Evolutionary conservation across 2,888 invertebrate species (phyloP), one percentile per base, ranked within the genome.

Genomic region (Apotomis betuletana): DNA sequence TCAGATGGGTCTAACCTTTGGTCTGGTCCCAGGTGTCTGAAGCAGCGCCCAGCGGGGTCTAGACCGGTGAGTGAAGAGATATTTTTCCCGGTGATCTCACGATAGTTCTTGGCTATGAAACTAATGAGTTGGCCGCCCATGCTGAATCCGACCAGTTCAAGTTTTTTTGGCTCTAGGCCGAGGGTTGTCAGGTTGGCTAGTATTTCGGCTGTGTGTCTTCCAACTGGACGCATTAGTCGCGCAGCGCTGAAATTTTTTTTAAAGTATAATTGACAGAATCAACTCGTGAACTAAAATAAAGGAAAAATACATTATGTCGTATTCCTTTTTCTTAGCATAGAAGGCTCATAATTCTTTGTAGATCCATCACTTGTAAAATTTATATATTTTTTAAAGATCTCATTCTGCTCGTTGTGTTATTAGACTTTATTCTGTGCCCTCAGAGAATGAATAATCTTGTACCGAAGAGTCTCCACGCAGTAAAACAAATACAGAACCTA

Each of bases 201-300:
- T 89, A 91, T 90, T 77, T 78, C 76, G 0, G 78, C 81, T 0
- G 69, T 62, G 8, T 77, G 74, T 8, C 67, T 73, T 0, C 80
- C 79, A 0, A 79, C 74, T n/a, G 77, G 69, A 12, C 77, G 73
- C n/a, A 76, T 73, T 5, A 76, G 54, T 5, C 81, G 76, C 3
- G 70, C 67, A 8, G 79, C 74, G 49, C 91, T 91, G 85, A 54
- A 88, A 27, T 87, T 5, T 51, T 59, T 27, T 46, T 12, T 6
- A 41, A 5, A 41, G 41, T 41, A 6, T 41, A 41, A 41, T 41
- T 6, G 5, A 41, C 41, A 41, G 5, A 5, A 41, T 41, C 0
- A 41, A 41, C 41, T 41, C 6, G 6, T 41, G 41, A 41, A 41
- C 41, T 6, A 0, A 41, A 41, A 41, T 41, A 27, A 27, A 27